phyloP scores from a whole-genome alignment of 23 tunicate species.

The Trididemnum clinides region DNA sequence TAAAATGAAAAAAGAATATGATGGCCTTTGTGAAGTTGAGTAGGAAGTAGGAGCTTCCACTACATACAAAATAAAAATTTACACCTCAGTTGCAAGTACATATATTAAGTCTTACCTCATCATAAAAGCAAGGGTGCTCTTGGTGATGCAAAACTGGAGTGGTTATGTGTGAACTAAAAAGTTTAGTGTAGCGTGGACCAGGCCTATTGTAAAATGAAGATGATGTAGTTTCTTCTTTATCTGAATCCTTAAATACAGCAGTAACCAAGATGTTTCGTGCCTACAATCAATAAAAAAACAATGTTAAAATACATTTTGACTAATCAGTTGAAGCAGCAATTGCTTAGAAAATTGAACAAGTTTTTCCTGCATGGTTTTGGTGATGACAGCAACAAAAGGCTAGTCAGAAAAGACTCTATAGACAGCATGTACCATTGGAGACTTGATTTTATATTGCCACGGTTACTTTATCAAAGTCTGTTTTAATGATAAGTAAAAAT shows the following conservation, averaged over 20 bases:
- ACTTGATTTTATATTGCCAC: too few relatives aligned
- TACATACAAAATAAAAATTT: not conserved
- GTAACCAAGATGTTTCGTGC: slow-evolving; percentile 89
- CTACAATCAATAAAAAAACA: slow-evolving; percentile 20
- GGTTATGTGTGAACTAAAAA: slow-evolving; percentile 48
- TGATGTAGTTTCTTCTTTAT: slow-evolving; percentile 60
- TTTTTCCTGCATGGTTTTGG: not conserved
- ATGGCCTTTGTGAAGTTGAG: slow-evolving; percentile 95
- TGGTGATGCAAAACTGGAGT: slow-evolving; percentile 90
- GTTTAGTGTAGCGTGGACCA: slow-evolving; percentile 50
- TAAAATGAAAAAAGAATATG: slow-evolving; percentile 83
- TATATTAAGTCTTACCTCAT: slow-evolving; percentile 57
- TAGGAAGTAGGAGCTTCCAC: slow-evolving; percentile 88
- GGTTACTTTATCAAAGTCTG: too few relatives aligned
- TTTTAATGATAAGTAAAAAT: too few relatives aligned
- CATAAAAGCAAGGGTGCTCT: slow-evolving; percentile 88
- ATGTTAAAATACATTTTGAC: not conserved
- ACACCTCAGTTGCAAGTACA: not conserved
- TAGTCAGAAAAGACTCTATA: too few relatives aligned
- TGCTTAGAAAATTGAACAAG: too few relatives aligned
- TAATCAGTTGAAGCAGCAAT: too few relatives aligned
- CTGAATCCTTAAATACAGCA: slow-evolving; percentile 84
- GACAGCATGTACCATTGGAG: too few relatives aligned
- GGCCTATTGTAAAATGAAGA: slow-evolving; percentile 75
- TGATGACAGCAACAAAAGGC: too few relatives aligned